Evolutionary conservation across 1,140 invertebrate genomes (phyloP), one percentile per base, ranked within the genome.

Genomic region (Dendroctonus ponderosae): DNA sequence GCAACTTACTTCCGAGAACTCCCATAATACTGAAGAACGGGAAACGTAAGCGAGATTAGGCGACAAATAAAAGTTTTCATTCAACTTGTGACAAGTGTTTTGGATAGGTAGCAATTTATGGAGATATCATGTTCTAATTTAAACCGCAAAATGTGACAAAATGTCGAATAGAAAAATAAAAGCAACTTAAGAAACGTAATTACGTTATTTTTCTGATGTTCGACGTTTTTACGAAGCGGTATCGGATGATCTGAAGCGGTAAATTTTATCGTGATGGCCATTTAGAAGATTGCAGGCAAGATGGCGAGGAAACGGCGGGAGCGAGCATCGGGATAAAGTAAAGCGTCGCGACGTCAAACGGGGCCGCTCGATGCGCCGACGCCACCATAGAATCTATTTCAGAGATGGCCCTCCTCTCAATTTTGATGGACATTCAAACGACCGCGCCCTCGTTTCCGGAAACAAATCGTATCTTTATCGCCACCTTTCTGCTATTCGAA

Each of bases 361-460:
- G 44, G 70, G 56, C 71, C 71, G 71, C 69, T 66, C 72, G 72
- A 71, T 74, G 74, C 73, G 72, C 69, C 75, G 73, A 71, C 71
- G 71, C 74, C 67, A 50, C 41, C 69, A 57, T 58, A 61, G 64
- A 71, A 72, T 73, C 72, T 73, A 73, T 73, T 74, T 73, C 72
- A 64, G 70, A 71, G 70, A 73, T 73, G 72, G 73, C 73, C 75
- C 75, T 76, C 75, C 74, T 76, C 75, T 78, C 76, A 74, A 78
- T 78, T 78, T 77, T 77, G 76, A 78, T 78, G 76, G 75, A 78
- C 76, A 78, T 74, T 70, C 64, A 61, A 72, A 75, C 71, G 75
- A 76, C 76, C 76, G 76, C 76, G 75, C 76, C 76, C 76, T 77
- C 76, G 62, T 75, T 75, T 72, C 73, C 70, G 71, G 69, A 70